Evolutionary conservation across 2,113 vertebrate species (phyloP).

Genomic region (Boulengerochromis microlepis): DNA sequence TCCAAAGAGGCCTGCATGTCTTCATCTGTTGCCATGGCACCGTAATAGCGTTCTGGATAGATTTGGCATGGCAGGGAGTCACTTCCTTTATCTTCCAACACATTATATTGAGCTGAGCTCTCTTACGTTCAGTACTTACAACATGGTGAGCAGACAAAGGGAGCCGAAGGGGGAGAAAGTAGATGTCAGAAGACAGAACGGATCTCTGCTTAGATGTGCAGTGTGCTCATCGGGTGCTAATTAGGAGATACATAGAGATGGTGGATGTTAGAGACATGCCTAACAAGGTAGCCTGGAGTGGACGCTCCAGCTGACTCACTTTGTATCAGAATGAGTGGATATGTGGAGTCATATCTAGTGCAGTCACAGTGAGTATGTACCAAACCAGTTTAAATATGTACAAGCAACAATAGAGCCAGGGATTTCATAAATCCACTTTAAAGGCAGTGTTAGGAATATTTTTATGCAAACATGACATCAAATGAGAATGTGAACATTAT

Average conservation of each 20-base stretch:
- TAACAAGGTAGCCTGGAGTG: slow-evolving; percentile 13
- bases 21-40: slow-evolving; percentile 74
- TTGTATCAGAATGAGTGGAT: neutral
- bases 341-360: neutral
- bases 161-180: slow-evolving; percentile 14
- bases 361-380: neutral
- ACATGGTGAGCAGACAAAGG: slow-evolving; percentile 42
- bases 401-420: neutral
- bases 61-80: slow-evolving; percentile 59
- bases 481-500: neutral
- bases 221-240: slow-evolving; percentile 14
- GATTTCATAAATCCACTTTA: neutral
- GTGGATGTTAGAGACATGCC: slow-evolving; percentile 1
- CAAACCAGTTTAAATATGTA: neutral
- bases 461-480: neutral
- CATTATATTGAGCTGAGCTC: slow-evolving; percentile 45
- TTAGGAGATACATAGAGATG: slow-evolving; percentile 15
- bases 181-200: slow-evolving; percentile 17
- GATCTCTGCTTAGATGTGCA: neutral
- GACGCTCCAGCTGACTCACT: slow-evolving; percentile 21
- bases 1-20: slow-evolving; percentile 46
- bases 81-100: slow-evolving; percentile 54
- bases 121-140: slow-evolving; percentile 20
- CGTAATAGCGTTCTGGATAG: slow-evolving; percentile 58
- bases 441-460: neutral